Conservation (phyloP, 2,113 vertebrate species). For the Brachyhypopomus occidentalis region DNA sequence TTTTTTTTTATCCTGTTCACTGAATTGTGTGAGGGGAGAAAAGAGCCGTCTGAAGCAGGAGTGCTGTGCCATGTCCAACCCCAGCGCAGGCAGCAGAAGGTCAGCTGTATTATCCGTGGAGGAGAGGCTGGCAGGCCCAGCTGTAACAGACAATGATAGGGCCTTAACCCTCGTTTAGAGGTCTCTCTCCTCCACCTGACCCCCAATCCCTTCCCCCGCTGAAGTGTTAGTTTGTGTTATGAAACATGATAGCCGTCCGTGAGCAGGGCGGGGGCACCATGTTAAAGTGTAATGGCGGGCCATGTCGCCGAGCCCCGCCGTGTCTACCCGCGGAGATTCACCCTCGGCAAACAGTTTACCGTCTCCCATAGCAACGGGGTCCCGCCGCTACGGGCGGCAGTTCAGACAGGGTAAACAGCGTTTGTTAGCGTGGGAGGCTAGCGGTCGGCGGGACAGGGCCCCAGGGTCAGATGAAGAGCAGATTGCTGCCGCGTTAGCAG, state of each 20-base stretch:
- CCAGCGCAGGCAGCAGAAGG: constrained; percentile 75
- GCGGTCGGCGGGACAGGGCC: constrained; percentile 59
- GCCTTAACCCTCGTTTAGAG: constrained; percentile 81
- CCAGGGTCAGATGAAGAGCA: constrained; percentile 56
- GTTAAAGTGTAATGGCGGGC: constrained; percentile 75
- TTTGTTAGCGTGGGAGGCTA: constrained; percentile 69
- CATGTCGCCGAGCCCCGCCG: constrained; percentile 55
- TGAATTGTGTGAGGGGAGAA: constrained; percentile 84
- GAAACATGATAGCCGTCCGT: constrained; percentile 78
- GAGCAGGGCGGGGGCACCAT: constrained; percentile 70
- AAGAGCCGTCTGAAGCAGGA: constrained; percentile 81
- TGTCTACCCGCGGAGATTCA: constrained; percentile 62
- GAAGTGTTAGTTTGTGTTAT: constrained; percentile 81
- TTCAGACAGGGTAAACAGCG: constrained; percentile 75
- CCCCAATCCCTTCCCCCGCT: constrained; percentile 58
- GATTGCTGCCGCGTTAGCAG: constrained; percentile 70
- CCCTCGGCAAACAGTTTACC: constrained; percentile 63
- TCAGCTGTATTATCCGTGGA: constrained; percentile 83
- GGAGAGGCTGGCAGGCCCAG: constrained; percentile 70
- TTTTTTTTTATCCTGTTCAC: constrained; percentile 73
- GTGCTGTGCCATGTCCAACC: constrained; percentile 79
- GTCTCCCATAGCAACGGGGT: constrained; percentile 53
- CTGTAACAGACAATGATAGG: constrained; percentile 80
- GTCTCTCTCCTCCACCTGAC: constrained; percentile 84
- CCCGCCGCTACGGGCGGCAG: constrained; percentile 48